phyloP scores from a whole-genome alignment of 2,888 invertebrate genomes.

The Drosophila robusta region DNA sequence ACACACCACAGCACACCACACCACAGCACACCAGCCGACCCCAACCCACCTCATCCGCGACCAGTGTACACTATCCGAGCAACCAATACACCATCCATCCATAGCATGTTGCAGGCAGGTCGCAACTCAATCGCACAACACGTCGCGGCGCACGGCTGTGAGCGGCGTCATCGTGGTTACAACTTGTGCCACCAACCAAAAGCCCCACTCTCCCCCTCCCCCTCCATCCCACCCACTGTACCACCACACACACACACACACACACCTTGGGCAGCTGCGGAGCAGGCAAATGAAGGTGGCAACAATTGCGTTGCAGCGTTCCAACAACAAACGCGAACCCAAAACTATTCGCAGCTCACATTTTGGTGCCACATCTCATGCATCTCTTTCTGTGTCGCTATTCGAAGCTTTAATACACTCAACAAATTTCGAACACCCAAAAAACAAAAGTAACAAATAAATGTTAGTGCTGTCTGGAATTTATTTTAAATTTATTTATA shows the following conservation, averaged over 20 bases:
- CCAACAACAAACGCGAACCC: constrained; percentile 8
- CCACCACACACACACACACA: neutral
- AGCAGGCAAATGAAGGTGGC: constrained; percentile 52
- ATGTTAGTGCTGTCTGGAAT: too few relatives aligned
- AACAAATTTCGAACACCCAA: neutral
- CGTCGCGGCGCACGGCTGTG: constrained; percentile 14
- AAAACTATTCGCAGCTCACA: constrained; percentile 31
- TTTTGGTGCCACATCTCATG: constrained; percentile 11
- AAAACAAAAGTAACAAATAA: too few relatives aligned
- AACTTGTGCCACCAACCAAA: constrained; percentile 37
- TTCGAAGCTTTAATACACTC: constrained; percentile 1
- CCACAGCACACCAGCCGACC: neutral
- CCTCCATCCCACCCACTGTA: constrained; percentile 3
- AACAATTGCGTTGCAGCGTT: constrained; percentile 59
- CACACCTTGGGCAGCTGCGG: constrained; percentile 16
- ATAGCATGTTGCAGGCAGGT: constrained; percentile 38
- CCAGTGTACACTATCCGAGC: constrained; percentile 21
- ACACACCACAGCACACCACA: neutral
- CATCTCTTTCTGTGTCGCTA: neutral
- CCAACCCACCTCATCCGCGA: neutral
- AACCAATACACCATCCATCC: constrained; percentile 42
- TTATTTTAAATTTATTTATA: too few relatives aligned
- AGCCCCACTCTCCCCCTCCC: constrained; percentile 1
- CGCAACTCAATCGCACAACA: constrained; percentile 47
- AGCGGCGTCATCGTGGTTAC: constrained; percentile 52